phyloP scores from a whole-genome alignment of 2,113 vertebrate genomes.

The Pyrgilauda ruficollis region DNA sequence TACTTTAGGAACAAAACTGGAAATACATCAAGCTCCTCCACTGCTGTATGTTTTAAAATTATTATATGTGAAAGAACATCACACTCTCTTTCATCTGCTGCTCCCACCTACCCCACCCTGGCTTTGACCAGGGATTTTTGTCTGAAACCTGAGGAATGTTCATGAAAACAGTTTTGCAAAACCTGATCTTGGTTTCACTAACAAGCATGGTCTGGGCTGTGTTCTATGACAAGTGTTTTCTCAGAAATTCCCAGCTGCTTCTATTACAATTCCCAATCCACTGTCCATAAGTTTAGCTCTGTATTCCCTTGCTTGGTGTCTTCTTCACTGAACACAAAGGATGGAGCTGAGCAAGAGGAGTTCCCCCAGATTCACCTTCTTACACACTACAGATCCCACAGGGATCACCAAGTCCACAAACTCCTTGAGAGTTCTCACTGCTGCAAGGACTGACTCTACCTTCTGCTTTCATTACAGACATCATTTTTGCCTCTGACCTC shows the following conservation, averaged over 20 bases:
- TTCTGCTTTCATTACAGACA: neutral
- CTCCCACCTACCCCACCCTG: neutral
- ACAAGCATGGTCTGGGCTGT: neutral
- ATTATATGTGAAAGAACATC: neutral
- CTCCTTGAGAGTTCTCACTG: neutral
- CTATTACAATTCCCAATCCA: neutral
- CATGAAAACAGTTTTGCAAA: neutral
- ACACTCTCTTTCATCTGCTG: neutral
- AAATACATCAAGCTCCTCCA: neutral
- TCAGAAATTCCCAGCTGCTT: neutral
- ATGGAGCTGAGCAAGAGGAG: neutral
- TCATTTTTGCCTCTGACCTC: neutral
- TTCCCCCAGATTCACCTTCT: neutral
- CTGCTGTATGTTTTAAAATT: neutral
- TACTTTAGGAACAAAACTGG: neutral
- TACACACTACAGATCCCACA: neutral
- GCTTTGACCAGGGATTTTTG: neutral
- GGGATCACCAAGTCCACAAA: neutral
- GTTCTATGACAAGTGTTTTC: neutral
- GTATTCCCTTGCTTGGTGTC: neutral
- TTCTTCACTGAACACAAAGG: neutral
- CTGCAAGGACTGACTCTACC: neutral
- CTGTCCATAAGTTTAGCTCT: neutral
- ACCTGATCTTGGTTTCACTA: neutral
- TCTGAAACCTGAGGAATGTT: neutral